These are phyloP conservation scores for Prochilodus magdalenae DNA, from an alignment of 2,113 vertebrate species.

Conservation along the genomic window DNA sequence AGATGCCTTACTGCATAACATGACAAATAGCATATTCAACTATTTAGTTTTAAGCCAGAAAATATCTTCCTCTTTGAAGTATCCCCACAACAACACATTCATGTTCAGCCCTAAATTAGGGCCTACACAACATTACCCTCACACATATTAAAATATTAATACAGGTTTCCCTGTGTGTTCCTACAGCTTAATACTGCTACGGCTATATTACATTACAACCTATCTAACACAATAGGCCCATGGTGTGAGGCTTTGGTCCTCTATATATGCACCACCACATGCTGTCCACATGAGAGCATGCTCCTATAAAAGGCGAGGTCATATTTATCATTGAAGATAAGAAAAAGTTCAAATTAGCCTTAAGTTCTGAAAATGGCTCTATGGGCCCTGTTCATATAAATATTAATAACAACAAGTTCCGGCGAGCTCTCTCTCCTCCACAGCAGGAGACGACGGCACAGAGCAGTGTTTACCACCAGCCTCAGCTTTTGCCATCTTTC, in stretches of 20 bases:
- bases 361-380: not conserved
- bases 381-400: not conserved
- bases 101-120: too few relatives aligned
- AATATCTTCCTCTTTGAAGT: too few relatives aligned
- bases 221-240: too few relatives aligned
- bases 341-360: not conserved
- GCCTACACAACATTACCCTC: too few relatives aligned
- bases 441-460: not conserved
- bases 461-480: not conserved
- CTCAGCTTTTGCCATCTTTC: not conserved
- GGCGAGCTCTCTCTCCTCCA: not conserved
- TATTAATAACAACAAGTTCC: not conserved
- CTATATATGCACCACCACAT: not conserved
- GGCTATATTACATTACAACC: too few relatives aligned
- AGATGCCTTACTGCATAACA: too few relatives aligned
- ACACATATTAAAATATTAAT: too few relatives aligned
- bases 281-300: not conserved
- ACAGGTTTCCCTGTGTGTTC: too few relatives aligned
- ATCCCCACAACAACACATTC: too few relatives aligned
- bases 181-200: too few relatives aligned
- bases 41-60: too few relatives aligned
- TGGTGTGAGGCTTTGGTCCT: not conserved
- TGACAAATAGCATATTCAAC: too few relatives aligned
- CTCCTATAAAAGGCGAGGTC: not conserved
- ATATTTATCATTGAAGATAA: not conserved